Conservation (phyloP, 2,113 vertebrate genomes). For the Mus spicilegus region DNA sequence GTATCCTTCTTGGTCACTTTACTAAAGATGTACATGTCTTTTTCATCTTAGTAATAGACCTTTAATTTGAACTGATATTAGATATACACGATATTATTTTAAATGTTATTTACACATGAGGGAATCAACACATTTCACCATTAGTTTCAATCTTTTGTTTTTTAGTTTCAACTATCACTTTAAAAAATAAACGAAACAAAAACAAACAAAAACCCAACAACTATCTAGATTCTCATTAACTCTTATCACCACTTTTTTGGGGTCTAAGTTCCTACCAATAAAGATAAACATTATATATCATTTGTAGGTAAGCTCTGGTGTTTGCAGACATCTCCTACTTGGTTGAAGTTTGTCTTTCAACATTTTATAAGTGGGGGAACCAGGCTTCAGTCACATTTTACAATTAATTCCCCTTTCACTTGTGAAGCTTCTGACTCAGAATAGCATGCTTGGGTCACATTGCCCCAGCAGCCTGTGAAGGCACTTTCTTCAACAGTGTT, state of each 20-base stretch:
- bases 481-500: neutral
- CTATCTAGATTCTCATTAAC: neutral
- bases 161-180: neutral
- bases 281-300: neutral
- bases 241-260: neutral
- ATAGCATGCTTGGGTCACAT: neutral
- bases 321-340: neutral
- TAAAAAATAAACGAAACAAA: neutral
- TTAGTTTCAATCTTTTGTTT: neutral
- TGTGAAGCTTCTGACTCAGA: neutral
- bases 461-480: neutral
- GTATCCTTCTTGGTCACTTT: too few relatives aligned
- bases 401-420: neutral
- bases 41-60: constrained; percentile 7
- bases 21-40: neutral
- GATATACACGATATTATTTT: neutral
- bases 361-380: neutral
- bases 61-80: neutral
- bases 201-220: neutral
- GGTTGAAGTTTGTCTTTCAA: neutral
- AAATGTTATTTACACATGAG: neutral
- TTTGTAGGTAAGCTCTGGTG: neutral
- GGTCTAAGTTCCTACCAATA: neutral
- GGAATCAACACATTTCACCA: neutral
- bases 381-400: neutral